Percentiles rank a stretch among this genome's conserved stretches.
These are phyloP conservation scores for Calyptomena viridis DNA, from an alignment of 2,113 vertebrate genomes.

Conservation along the genomic window DNA sequence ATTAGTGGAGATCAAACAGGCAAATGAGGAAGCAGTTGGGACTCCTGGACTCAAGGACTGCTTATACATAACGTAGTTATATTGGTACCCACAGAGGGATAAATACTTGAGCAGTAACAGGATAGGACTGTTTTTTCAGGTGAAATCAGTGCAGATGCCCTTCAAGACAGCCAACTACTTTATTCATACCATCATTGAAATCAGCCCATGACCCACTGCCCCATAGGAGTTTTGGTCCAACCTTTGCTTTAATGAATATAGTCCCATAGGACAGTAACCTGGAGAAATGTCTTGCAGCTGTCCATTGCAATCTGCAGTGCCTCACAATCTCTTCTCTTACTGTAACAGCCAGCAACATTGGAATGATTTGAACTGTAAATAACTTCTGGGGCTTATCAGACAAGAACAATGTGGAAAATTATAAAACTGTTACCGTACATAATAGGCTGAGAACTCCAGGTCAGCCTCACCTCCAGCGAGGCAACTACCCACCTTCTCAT, in stretches of 20 bases:
- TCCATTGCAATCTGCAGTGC: background rate
- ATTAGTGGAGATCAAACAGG: background rate
- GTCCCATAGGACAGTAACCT: background rate
- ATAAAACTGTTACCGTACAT: constrained; percentile 47
- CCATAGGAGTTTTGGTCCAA: background rate
- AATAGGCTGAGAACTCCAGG: constrained; percentile 37
- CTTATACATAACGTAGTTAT: background rate
- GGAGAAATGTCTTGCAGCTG: background rate
- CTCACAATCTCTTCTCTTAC: background rate
- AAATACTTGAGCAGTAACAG: background rate
- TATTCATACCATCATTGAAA: background rate
- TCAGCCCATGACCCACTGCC: background rate
- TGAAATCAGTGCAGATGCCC: background rate
- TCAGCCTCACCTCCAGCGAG: constrained; percentile 45
- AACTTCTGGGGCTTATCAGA: constrained; percentile 50
- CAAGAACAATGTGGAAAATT: constrained; percentile 47
- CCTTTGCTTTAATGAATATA: background rate
- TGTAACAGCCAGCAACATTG: constrained; percentile 5
- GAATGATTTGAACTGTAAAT: constrained; percentile 52
- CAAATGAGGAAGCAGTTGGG: background rate
- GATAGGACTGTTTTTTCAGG: background rate
- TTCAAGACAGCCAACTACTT: background rate
- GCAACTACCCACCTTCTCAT: background rate
- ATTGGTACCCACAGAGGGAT: background rate
- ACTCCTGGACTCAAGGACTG: background rate